Evolutionary conservation across 2,888 invertebrate species (phyloP), one percentile per base, ranked within the genome.

Genomic region (Loripinus fragilis): DNA sequence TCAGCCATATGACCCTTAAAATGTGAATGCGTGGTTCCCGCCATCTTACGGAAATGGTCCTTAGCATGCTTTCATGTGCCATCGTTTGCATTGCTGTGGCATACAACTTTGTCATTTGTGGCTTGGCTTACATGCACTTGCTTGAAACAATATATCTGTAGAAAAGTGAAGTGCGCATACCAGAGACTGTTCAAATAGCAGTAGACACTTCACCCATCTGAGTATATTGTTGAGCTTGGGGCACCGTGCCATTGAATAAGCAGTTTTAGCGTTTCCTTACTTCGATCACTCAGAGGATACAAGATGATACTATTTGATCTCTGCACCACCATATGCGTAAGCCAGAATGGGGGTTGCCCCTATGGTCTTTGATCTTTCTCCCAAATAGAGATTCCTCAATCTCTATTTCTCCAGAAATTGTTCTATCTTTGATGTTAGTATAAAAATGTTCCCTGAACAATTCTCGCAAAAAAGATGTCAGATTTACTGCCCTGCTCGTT

Each of bases 1-100:
- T 55, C 55, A 3, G 55, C 55, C 15, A 55, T 25, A 28, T 55
- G 55, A 5, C 55, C 55, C 23, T 55, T 28, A 55, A 55, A 55
- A 23, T 55, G 55, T 2, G 25, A 28, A 2, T 25, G 15, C 28
- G 23, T 3, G 12, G 25, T 55, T 2, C 55, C 55, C 1, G 28
- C 23, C 55, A 55, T 55, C 23, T 25, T n/a, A 2, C 55, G 2
- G 25, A 55, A 55, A 25, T 25, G 55, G 55, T 55, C 28, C 15
- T 55, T 55, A 28, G 55, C 55, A 15, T 55, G 55, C 55, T 5
- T 10, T 28, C 25, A 55, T 1, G 55, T 28, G 3, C 25, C 55
- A 10, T 55, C 55, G 23, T 8, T 55, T 28, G 3, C 55, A 3
- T 55, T 55, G 25, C 25, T 55, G 23, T 55, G 55, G 25, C 25